phyloP scores from a whole-genome alignment of 2,797 vertebrate genomes.

The Yasuhikotakia modesta region DNA sequence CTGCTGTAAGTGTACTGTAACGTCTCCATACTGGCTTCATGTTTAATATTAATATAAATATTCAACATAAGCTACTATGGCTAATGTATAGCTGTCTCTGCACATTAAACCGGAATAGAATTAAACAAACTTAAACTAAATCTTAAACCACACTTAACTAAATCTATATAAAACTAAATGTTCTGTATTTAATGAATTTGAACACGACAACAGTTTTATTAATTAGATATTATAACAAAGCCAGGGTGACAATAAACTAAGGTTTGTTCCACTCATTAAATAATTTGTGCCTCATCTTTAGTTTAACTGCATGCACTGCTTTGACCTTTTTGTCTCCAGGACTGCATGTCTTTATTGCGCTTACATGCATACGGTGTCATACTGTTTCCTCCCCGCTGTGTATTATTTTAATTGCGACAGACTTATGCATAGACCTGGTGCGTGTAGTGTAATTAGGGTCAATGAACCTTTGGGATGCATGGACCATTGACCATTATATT shows the following conservation, averaged over 20 bases:
- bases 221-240: background rate
- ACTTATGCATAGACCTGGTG: slow-evolving; percentile 73
- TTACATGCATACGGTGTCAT: slow-evolving; percentile 2
- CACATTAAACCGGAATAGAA: background rate
- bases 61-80: background rate
- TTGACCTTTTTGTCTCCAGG: slow-evolving; percentile 28
- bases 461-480: slow-evolving; percentile 78
- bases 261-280: slow-evolving; percentile 2
- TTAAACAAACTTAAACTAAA: background rate
- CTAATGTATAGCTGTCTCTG: background rate
- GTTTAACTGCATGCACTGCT: slow-evolving; percentile 11
- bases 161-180: background rate
- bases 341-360: slow-evolving; percentile 13
- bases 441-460: slow-evolving; percentile 81
- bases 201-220: background rate
- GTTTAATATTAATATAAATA: background rate
- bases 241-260: background rate
- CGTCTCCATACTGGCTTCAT: background rate
- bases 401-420: slow-evolving; percentile 79
- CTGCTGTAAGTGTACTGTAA: background rate
- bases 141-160: background rate
- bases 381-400: slow-evolving; percentile 20
- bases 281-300: background rate
- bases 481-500: slow-evolving; percentile 82
- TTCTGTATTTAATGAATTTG: background rate